Base-by-base conservation (phyloP, 2,113 vertebrate genomes). In the Scophthalmus maximus region DNA sequence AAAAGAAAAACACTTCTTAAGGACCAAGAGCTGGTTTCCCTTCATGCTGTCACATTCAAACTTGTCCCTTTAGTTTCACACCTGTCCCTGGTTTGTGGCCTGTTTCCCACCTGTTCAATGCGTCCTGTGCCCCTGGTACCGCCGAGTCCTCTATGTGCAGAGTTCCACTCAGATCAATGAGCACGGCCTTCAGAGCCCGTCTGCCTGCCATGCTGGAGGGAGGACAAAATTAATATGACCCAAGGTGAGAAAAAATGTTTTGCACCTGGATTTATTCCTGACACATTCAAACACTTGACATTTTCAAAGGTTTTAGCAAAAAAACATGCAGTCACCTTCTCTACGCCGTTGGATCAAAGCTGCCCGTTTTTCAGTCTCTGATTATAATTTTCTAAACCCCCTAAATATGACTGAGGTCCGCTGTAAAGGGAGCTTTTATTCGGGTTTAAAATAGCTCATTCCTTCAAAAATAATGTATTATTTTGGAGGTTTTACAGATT, bases 91-190 rank as follows among this genome's bases (percentile, higher is more conserved):
- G 17, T 30, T 44, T 18, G 40, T 12, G 4, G n/a, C 6, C 8
- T 11, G 23, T 40, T 30, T 74, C 93, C 90, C 84, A 96, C 98
- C 95, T 96, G 87, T 92, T 92, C 59, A 99, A 94, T 71, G 97
- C 97, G 30, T 98, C 97, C 91, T 97, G 97, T 0, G 97, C 95
- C 0, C 98, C 96, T 0, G 95, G 95, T 65, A 99, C 94, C 5
- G 97, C 96, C 3, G 93, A 87, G 79, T 98, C 96, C 79, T 99
- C 98, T 42, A 99, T 20, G 69, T 98, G 98, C 72, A 99, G 94
- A 10, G 97, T 99, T 73, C 98, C 97, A 65, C 85, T 99, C 79
- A 99, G 95, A 92, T 99, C 97, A 27, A 99, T 94, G 90, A 99
- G 93, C 83, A 99, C 97, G 0, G 96, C 96, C 89, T 96, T 97